Evolutionary conservation across 2,113 vertebrate species (phyloP).

Genomic region (Apaloderma vittatum): DNA sequence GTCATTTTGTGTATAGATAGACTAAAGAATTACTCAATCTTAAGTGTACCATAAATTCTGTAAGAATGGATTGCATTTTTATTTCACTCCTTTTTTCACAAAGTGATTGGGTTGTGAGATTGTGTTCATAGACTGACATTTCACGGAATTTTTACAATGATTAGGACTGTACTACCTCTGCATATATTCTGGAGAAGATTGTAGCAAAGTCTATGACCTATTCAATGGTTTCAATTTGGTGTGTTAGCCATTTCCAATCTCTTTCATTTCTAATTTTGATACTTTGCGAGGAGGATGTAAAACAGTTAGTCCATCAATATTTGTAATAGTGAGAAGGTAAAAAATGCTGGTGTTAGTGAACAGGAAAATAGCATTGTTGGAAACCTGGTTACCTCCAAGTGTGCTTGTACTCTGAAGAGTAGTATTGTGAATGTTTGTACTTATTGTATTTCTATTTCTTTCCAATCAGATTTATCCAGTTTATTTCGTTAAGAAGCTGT

Average conservation of each 20-base stretch:
- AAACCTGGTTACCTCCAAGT: not conserved
- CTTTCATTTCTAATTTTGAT: constrained; percentile 37
- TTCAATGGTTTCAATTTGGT: constrained; percentile 54
- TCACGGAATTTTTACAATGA: constrained; percentile 49
- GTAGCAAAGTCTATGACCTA: constrained; percentile 40
- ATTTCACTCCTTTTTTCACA: not conserved
- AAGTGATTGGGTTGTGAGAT: not conserved
- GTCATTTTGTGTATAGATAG: not conserved
- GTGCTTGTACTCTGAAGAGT: not conserved
- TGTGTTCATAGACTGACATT: not conserved
- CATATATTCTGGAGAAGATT: constrained; percentile 7
- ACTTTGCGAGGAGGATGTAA: constrained; percentile 24
- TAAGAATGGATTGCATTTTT: not conserved
- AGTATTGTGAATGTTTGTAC: not conserved
- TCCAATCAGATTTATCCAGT: not conserved
- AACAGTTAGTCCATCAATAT: constrained; percentile 26
- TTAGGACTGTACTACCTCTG: constrained; percentile 25
- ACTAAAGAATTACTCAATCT: not conserved
- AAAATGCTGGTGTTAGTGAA: not conserved
- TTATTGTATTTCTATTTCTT: not conserved
- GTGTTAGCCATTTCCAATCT: constrained; percentile 29
- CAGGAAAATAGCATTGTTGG: not conserved
- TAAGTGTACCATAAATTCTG: not conserved
- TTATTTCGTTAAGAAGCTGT: not conserved
- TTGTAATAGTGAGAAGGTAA: constrained; percentile 22